A percentile compares a stretch with the other conserved stretches of the same genome.
Evolutionary conservation across 2,113 vertebrate species (phyloP).

Genomic region (Caracal caracal): DNA sequence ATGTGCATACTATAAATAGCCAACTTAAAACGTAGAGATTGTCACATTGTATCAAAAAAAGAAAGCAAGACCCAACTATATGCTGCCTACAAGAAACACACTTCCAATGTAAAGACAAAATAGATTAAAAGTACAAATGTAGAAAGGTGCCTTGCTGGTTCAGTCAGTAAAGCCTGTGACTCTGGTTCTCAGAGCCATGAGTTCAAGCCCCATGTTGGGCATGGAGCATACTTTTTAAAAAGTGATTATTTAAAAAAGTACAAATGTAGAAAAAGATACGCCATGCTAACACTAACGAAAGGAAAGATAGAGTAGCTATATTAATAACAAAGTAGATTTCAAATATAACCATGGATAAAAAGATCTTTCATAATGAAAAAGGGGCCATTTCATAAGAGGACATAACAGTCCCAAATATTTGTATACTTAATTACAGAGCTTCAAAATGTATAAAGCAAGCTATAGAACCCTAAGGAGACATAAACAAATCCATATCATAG

Average conservation of each 20-base stretch:
- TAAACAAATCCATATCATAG: neutral
- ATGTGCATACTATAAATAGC: neutral
- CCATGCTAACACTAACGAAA: neutral
- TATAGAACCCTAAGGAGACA: neutral
- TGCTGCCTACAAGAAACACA: neutral
- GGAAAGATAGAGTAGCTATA: neutral
- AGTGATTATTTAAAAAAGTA: neutral
- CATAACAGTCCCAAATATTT: neutral
- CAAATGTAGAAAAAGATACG: neutral
- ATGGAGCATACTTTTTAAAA: neutral
- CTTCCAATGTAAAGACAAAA: slow-evolving; percentile 15
- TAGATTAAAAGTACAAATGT: neutral
- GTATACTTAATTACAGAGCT: neutral
- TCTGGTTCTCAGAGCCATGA: neutral
- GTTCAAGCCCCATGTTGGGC: neutral
- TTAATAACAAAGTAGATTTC: slow-evolving; percentile 11
- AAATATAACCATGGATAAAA: neutral
- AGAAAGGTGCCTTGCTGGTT: neutral
- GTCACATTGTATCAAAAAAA: neutral
- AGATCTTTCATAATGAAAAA: slow-evolving; percentile 1
- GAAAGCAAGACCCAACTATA: neutral
- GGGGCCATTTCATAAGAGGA: neutral
- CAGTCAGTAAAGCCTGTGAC: neutral
- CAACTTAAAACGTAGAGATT: neutral
- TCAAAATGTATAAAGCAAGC: neutral